These are phyloP conservation scores for Anagrus nilaparvatae DNA, from an alignment of 1,140 invertebrate genomes.

Conservation along the genomic window DNA sequence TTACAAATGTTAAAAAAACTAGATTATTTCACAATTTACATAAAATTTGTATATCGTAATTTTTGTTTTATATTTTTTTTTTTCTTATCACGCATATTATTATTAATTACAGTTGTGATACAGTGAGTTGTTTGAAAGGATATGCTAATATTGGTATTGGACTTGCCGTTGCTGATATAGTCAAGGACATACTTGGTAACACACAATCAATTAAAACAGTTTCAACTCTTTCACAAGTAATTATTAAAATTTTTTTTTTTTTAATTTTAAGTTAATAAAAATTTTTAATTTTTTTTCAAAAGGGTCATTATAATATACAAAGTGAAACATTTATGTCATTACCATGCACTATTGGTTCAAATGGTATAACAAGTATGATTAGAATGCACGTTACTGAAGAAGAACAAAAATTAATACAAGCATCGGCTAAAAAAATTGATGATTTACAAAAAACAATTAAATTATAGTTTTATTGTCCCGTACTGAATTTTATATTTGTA, in stretches of 20 bases:
- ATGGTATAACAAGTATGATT: constrained; percentile 46
- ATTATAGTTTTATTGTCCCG: no score
- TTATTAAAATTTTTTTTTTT: no score
- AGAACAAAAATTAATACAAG: constrained; percentile 42
- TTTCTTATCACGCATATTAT: neutral
- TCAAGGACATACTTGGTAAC: constrained; percentile 42
- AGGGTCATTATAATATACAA: constrained; percentile 49
- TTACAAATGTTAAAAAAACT: no score
- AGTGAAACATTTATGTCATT: constrained; percentile 49
- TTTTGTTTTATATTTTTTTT: no score
- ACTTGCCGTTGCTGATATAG: constrained; percentile 43
- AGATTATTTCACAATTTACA: no score
- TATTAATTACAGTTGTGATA: constrained; percentile 34
- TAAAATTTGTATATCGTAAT: neutral
- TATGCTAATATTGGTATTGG: constrained; percentile 47
- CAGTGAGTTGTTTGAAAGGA: constrained; percentile 46
- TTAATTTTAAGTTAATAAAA: constrained; percentile 1
- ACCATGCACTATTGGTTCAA: constrained; percentile 46
- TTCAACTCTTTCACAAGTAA: constrained; percentile 47
- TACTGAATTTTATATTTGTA: no score
- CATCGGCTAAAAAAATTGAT: constrained; percentile 36
- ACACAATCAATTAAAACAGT: constrained; percentile 43
- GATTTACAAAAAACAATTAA: constrained; percentile 35
- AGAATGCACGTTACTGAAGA: constrained; percentile 44
- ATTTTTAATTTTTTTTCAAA: neutral